These are phyloP conservation scores for Tragopan temminckii DNA, from an alignment of 2,797 vertebrate species.

Conservation along the genomic window DNA sequence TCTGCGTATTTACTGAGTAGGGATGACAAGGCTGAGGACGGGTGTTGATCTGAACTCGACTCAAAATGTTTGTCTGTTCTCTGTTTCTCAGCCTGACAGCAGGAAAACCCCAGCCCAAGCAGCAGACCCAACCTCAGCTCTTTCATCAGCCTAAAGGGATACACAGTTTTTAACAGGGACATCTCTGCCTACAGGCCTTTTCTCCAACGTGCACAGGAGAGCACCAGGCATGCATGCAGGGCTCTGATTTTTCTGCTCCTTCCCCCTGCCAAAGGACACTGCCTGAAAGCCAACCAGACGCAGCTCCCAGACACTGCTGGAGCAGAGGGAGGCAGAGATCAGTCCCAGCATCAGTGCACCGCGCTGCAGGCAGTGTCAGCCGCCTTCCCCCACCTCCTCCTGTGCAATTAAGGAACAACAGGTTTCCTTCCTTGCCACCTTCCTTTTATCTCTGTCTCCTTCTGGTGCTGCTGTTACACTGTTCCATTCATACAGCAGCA, in stretches of 20 bases:
- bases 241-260: neutral
- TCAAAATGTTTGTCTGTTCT: neutral
- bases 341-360: accelerated
- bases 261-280: neutral
- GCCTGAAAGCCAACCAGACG: neutral
- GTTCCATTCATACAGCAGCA: neutral
- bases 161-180: neutral
- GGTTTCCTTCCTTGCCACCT: neutral
- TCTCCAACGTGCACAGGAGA: neutral
- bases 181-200: neutral
- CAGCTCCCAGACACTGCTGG: neutral
- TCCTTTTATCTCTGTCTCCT: neutral
- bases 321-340: neutral
- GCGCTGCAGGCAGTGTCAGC: neutral
- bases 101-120: neutral
- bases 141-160: neutral
- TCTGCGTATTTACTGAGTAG: accelerated
- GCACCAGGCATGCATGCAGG: neutral
- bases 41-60: neutral
- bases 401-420: neutral
- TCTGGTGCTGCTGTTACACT: neutral
- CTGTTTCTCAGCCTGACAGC: neutral
- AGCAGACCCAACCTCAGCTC: neutral
- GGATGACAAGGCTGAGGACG: neutral
- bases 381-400: neutral